Percentiles rank a stretch among this genome's conserved stretches.
These are phyloP conservation scores for Chaetophractus vellerosus DNA, from an alignment of 2,797 vertebrate species.

Conservation along the genomic window DNA sequence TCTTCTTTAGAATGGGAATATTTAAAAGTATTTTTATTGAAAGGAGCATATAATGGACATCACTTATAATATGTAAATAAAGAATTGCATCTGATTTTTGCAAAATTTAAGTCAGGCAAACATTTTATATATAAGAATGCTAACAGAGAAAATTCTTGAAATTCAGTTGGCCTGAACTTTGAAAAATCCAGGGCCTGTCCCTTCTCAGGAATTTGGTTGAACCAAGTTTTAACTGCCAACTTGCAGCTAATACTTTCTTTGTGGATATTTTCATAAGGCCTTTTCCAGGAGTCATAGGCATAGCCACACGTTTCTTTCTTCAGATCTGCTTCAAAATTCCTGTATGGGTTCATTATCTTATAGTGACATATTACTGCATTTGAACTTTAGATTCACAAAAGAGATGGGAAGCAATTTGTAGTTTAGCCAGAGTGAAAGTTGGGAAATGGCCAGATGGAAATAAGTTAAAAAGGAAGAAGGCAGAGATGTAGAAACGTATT, in stretches of 20 bases:
- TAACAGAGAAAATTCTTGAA: conserved; percentile 56
- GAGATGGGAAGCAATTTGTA: not conserved
- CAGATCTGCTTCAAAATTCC: conserved; percentile 52
- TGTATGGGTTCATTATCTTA: not conserved
- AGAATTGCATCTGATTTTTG: conserved; percentile 58
- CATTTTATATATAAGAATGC: conserved; percentile 39
- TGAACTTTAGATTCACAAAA: conserved; percentile 37
- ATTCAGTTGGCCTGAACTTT: conserved; percentile 17
- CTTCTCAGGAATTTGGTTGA: not conserved
- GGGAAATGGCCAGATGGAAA: not conserved
- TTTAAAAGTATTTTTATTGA: conserved; percentile 12
- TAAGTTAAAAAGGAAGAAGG: not conserved
- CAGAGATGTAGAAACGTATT: not conserved
- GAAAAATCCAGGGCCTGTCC: not conserved
- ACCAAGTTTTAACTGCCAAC: not conserved
- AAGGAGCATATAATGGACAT: conserved; percentile 36
- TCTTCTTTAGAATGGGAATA: conserved; percentile 20
- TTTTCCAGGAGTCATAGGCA: not conserved
- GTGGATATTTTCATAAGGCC: not conserved
- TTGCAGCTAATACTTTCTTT: not conserved
- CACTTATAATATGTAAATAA: not conserved
- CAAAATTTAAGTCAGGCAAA: conserved; percentile 39
- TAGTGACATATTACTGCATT: not conserved
- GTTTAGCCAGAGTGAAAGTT: not conserved
- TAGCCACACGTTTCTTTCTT: not conserved